Conservation (phyloP, 1,140 invertebrate species). For the Zaprionus gabonicus region DNA sequence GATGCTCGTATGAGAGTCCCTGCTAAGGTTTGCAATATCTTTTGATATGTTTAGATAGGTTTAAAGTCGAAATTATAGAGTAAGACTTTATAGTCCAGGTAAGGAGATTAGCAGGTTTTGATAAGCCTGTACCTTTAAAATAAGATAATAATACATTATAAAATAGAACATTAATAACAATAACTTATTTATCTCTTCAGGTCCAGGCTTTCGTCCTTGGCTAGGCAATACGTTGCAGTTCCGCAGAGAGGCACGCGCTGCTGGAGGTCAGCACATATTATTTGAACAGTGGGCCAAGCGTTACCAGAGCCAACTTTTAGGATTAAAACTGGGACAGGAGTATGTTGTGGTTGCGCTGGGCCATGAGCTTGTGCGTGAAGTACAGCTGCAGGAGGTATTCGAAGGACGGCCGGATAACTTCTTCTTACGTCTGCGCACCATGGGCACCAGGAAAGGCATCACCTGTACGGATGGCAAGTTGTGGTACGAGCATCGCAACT, state of each 20-base stretch:
- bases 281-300: conserved; percentile 86
- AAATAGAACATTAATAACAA: background rate
- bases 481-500: conserved; percentile 91
- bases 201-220: conserved; percentile 89
- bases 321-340: conserved; percentile 88
- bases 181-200: conserved; percentile 80
- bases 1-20: background rate
- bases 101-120: no score
- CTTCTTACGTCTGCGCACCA: conserved; percentile 88
- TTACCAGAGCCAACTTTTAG: conserved; percentile 88
- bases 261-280: conserved; percentile 88
- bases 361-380: conserved; percentile 86
- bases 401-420: conserved; percentile 90
- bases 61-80: no score
- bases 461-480: conserved; percentile 90
- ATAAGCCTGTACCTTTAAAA: no score
- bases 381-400: conserved; percentile 88
- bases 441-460: conserved; percentile 88
- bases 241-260: conserved; percentile 85
- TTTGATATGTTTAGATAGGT: no score
- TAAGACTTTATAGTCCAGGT: no score
- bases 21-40: no score
- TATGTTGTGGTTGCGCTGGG: conserved; percentile 87
- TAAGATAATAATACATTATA: background rate
- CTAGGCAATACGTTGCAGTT: conserved; percentile 88